Base-by-base conservation (phyloP, 2,113 vertebrate genomes). In the Bubo bubo region DNA sequence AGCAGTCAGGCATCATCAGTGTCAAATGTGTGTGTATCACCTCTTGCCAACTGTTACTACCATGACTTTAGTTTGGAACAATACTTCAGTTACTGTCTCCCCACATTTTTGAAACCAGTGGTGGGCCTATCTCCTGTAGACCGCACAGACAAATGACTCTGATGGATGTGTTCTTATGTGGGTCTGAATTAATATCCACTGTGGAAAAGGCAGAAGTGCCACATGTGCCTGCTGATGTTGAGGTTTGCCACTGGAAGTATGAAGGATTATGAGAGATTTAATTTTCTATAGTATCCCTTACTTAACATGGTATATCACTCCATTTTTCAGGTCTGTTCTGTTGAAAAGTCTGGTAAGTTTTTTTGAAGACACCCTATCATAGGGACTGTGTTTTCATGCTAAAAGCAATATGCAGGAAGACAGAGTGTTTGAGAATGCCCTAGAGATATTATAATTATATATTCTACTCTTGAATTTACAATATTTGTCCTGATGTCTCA, bases 101-200 rank as follows among this genome's bases (percentile, higher is more conserved):
- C 10, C 20, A 5, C 23, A 6, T 47, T 56, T 91, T 52, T 60
- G 19, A 28, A 59, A 24, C 34, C 13, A 34, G 7, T 49, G 10
- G 14, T 30, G 50, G 45, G 14, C 19, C 47, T 28, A 0, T 68
- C 19, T 80, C 12, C 43, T 45, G 32, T 34, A 50, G 39, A 3
- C 35, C 49, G 37, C 66, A 45, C 6, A 55, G 71, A 27, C 0
- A 10, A 26, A 10, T 45, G 66, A 14, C 49, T 47, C 53, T 53
- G 18, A 4, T 4, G 15, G 39, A 12, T 21, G 7, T 0, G 0
- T 53, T 37, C 43, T 58, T 39, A 8, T 3, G 11, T 49, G 13
- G 17, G 12, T 35, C 82, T 72, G 41, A 72, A 71, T 68, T 62
- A 43, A 14, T 9, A 39, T 30, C 35, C 9, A 16, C 37, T 20